Base-by-base conservation (phyloP, 2,113 vertebrate species). In the Lycaon pictus region DNA sequence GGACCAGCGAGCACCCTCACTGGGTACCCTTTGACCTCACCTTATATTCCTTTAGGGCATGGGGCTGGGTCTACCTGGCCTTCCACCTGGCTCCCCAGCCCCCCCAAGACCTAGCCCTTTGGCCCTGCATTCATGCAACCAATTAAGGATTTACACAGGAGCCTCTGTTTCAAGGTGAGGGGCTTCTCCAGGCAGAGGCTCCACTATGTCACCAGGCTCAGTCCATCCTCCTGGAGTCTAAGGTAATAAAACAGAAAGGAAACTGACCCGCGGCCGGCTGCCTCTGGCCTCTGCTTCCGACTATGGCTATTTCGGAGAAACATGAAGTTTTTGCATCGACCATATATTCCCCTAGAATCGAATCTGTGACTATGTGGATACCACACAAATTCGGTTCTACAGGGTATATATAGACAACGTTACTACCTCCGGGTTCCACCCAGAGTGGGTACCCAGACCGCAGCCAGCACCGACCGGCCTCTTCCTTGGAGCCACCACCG, bases 311-410 rank as follows among this genome's bases (percentile, higher is more conserved):
- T 98, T 98, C 11, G 96, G 96, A 98, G 98, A 98, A 98, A 98
- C 90, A 98, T 99, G 99, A 99, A 99, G 99, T 99, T 99, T 99
- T 99, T 99, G 99, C 99, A 99, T 99, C 99, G 99, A 99, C 99
- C 99, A 99, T 99, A 99, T 99, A 99, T 99, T 99, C 99, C 99
- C 99, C 99, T 99, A 99, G 99, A 99, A 99, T 99, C 99, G 99
- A 99, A 99, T 99, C 99, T 99, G 99, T 99, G 99, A 99, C 99
- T 99, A 98, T 98, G 98, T 98, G 98, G 99, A 99, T 95, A 99
- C 99, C 98, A 99, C 99, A 99, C 99, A 99, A 99, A 99, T 99
- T 99, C 99, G 99, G 99, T 99, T 99, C 99, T 99, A 99, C 99
- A 99, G 99, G 99, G 99, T 99, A 99, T 99, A 99, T 99, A 99